A percentile compares a stretch with the other conserved stretches of the same genome.
These are phyloP conservation scores for Cylas formicarius DNA, from an alignment of 1,140 invertebrate genomes.

Conservation along the genomic window DNA sequence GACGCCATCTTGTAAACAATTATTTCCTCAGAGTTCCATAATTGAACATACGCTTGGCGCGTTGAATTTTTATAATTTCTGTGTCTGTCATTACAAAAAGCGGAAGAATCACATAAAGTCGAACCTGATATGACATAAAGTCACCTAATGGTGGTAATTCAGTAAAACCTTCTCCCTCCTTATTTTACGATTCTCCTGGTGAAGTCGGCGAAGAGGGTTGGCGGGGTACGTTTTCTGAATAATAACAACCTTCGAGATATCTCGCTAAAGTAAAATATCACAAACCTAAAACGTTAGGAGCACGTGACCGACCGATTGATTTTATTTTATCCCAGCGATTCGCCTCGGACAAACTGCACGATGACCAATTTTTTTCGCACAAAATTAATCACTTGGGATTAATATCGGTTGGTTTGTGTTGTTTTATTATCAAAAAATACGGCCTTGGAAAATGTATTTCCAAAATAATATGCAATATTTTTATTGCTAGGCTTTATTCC, in stretches of 20 bases:
- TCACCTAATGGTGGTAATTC: constrained; percentile 22
- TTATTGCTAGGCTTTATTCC: too few relatives aligned
- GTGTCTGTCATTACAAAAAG: constrained; percentile 13
- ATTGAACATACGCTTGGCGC: too few relatives aligned
- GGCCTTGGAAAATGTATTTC: too few relatives aligned
- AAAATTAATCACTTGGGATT: too few relatives aligned
- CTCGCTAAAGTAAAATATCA: constrained; percentile 42
- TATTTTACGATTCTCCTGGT: constrained; percentile 19
- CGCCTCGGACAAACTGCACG: constrained; percentile 2
- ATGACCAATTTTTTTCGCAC: too few relatives aligned
- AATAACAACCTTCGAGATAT: constrained; percentile 33
- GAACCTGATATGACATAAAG: constrained; percentile 22
- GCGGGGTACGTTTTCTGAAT: constrained; percentile 31
- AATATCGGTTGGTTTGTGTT: too few relatives aligned
- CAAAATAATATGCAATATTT: too few relatives aligned
- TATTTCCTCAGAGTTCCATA: too few relatives aligned
- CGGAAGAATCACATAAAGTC: constrained; percentile 9
- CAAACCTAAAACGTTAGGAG: constrained; percentile 41
- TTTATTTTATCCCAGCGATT: constrained; percentile 37
- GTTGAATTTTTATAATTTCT: too few relatives aligned
- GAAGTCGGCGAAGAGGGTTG: constrained; percentile 17
- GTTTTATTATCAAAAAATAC: too few relatives aligned
- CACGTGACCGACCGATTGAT: constrained; percentile 42
- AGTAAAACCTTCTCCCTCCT: constrained; percentile 19
- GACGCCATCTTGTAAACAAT: too few relatives aligned